phyloP scores from a whole-genome alignment of 2,797 vertebrate species.

The Neoniphon sammara region DNA sequence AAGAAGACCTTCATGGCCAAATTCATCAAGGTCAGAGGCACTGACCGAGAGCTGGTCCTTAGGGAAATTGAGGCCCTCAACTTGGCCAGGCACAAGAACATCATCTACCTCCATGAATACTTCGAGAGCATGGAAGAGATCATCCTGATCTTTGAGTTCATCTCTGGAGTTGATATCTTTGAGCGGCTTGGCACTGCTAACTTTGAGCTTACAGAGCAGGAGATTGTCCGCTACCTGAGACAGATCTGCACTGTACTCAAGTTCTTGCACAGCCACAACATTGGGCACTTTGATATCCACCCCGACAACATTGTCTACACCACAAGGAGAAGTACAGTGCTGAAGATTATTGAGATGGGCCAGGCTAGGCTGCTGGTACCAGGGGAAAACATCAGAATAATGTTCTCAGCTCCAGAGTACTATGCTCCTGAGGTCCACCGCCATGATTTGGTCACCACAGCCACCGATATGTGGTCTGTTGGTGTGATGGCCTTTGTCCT shows the following conservation, averaged over 20 bases:
- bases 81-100: constrained; percentile 89
- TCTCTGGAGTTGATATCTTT: constrained; percentile 97
- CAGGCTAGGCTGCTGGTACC: constrained; percentile 94
- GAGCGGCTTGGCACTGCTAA: constrained; percentile 92
- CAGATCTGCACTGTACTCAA: constrained; percentile 93
- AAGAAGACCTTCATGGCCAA: constrained; percentile 99
- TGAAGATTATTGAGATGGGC: constrained; percentile 98
- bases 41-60: constrained; percentile 94
- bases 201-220: constrained; percentile 96
- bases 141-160: constrained; percentile 96
- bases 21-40: constrained; percentile 97
- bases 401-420: constrained; percentile 95
- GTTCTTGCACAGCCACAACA: constrained; percentile 91
- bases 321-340: constrained; percentile 89
- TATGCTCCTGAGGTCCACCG: constrained; percentile 95
- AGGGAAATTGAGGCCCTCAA: constrained; percentile 99
- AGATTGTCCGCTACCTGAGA: constrained; percentile 92
- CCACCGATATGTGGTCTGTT: constrained; percentile 99
- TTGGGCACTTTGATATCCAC: constrained; percentile 94
- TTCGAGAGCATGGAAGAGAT: constrained; percentile 99
- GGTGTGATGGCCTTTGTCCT: constrained; percentile 94
- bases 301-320: constrained; percentile 97
- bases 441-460: constrained; percentile 91
- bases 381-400: constrained; percentile 95
- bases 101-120: constrained; percentile 94